phyloP scores from a whole-genome alignment of 2,113 vertebrate genomes.

The Octodon degus region DNA sequence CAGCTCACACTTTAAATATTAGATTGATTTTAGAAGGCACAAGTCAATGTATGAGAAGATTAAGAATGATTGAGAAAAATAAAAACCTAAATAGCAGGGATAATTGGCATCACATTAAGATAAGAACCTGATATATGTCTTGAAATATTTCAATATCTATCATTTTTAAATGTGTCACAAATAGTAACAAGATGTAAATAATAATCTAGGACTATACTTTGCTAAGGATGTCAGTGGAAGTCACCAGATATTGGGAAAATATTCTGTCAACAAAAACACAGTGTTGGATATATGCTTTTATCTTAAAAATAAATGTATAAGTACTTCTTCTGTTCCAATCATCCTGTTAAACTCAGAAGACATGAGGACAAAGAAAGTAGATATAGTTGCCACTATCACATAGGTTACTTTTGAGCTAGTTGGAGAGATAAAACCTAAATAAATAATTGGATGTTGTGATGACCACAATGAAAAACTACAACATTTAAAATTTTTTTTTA shows the following conservation, averaged over 20 bases:
- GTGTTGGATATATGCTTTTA: neutral
- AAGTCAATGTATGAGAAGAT: neutral
- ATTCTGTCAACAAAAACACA: neutral
- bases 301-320: constrained; percentile 13
- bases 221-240: neutral
- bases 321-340: neutral
- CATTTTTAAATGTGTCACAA: constrained; percentile 18
- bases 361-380: neutral
- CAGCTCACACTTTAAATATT: neutral
- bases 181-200: neutral
- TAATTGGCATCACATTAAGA: neutral
- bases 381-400: neutral
- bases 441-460: neutral
- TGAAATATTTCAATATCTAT: constrained; percentile 18
- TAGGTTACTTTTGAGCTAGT: neutral
- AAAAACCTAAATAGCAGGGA: neutral
- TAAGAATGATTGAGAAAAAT: constrained; percentile 38
- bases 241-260: neutral
- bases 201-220: neutral
- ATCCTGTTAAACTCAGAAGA: neutral
- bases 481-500: no score
- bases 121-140: neutral
- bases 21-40: neutral
- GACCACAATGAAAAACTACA: neutral
- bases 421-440: neutral